Percentiles rank a stretch among this genome's conserved stretches.
These are phyloP conservation scores for Coracopsis vasa DNA, from an alignment of 2,113 vertebrate genomes.

Conservation along the genomic window DNA sequence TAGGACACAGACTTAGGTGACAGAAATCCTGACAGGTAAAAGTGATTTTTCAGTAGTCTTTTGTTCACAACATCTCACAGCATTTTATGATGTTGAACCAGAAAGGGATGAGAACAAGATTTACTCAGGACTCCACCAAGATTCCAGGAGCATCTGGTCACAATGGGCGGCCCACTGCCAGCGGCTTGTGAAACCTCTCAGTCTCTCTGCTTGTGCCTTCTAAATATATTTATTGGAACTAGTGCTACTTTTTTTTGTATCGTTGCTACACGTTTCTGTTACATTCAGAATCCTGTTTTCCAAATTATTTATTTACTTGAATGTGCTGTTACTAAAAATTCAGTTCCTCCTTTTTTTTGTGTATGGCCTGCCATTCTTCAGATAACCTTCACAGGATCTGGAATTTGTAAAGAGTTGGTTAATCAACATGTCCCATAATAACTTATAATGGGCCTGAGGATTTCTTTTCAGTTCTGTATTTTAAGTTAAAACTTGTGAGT, in stretches of 20 bases:
- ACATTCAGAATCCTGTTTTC: not conserved
- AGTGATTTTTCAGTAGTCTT: not conserved
- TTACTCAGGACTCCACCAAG: rapidly evolving
- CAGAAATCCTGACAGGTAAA: not conserved
- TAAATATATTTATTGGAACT: not conserved
- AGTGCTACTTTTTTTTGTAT: not conserved
- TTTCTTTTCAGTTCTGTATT: not conserved
- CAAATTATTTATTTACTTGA: not conserved
- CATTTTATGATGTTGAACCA: not conserved
- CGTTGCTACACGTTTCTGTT: not conserved
- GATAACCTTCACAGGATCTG: not conserved
- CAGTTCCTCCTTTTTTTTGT: not conserved
- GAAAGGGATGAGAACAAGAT: not conserved
- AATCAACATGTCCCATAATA: rapidly evolving
- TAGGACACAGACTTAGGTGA: not conserved
- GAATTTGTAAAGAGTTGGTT: not conserved
- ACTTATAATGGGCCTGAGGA: not conserved
- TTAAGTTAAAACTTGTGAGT: not conserved
- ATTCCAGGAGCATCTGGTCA: not conserved
- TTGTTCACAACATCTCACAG: not conserved
- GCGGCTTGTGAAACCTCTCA: not conserved
- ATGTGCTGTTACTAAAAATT: not conserved
- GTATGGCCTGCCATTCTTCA: not conserved
- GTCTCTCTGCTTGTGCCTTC: not conserved
- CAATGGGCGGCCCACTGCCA: not conserved